Evolutionary conservation across 2,113 vertebrate species (phyloP).

Genomic region (Gadus macrocephalus): DNA sequence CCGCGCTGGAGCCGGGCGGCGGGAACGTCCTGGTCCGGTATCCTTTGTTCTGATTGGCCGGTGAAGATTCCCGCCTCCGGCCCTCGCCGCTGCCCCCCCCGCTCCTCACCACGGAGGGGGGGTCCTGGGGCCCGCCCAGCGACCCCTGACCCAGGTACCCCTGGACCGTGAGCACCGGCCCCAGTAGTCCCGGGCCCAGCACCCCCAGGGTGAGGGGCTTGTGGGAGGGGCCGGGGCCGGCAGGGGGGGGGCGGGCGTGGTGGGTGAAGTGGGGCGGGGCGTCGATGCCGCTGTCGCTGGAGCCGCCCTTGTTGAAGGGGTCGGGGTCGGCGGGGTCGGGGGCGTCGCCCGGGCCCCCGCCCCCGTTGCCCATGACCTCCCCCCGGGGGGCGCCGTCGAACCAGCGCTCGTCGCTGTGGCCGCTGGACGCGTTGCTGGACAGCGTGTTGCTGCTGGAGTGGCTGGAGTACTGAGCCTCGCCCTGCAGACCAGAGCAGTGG

Average conservation of each 20-base stretch:
- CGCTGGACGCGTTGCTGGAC: constrained; percentile 90
- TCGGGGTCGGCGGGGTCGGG: constrained; percentile 72
- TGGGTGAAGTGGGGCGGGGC: constrained; percentile 75
- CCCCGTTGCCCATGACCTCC: constrained; percentile 56
- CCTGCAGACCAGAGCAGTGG: constrained; percentile 55
- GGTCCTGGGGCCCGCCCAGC: constrained; percentile 67
- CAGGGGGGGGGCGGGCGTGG: constrained; percentile 41
- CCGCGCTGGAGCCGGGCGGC: constrained; percentile 66
- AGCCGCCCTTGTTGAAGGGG: constrained; percentile 78
- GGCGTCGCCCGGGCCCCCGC: constrained; percentile 59
- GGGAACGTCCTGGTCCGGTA: constrained; percentile 79
- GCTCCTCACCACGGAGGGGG: constrained; percentile 29
- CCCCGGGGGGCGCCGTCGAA: constrained; percentile 70
- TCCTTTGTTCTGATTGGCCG: constrained; percentile 73
- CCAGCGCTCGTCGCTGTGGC: constrained; percentile 91
- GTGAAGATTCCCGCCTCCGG: constrained; percentile 75
- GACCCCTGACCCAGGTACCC: constrained; percentile 3
- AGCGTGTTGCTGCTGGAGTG: constrained; percentile 93
- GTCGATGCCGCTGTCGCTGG: constrained; percentile 89
- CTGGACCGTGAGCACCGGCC: too few species aligned
- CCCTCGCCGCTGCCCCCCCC: constrained; percentile 34
- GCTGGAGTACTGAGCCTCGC: constrained; percentile 85
- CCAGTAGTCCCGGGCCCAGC: too few species aligned
- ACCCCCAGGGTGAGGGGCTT: constrained; percentile 47
- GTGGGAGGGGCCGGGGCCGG: constrained; percentile 57